phyloP scores from a whole-genome alignment of 2,113 vertebrate species.

The Spermophilus dauricus region DNA sequence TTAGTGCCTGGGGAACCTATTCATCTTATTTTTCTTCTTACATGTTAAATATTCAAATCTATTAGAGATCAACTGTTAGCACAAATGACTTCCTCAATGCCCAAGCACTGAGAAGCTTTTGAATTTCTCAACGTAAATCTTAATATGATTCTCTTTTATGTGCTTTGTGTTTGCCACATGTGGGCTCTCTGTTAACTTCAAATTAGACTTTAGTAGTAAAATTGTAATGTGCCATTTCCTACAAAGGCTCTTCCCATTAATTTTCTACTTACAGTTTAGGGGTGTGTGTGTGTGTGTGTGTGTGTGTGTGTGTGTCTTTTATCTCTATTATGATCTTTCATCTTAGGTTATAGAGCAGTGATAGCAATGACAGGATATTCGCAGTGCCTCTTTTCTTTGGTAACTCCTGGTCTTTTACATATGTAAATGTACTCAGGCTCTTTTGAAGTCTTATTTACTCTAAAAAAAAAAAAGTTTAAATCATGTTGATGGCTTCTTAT shows the following conservation, averaged over 20 bases:
- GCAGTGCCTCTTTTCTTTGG: not conserved
- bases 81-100: not conserved
- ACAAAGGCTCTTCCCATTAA: not conserved
- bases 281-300: not conserved
- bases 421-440: constrained; percentile 34
- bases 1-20: not conserved
- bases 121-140: constrained; percentile 26
- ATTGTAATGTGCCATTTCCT: not conserved
- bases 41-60: not conserved
- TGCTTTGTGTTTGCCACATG: not conserved
- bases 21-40: not conserved
- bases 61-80: not conserved
- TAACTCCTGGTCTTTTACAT: constrained; percentile 52
- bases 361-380: not conserved
- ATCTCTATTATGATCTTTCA: constrained; percentile 34
- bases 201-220: constrained; percentile 38
- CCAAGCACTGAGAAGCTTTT: not conserved
- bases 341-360: not conserved
- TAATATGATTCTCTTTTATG: not conserved
- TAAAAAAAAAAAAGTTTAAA: not conserved
- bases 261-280: not conserved
- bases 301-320: not conserved
- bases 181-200: not conserved
- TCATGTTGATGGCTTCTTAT: not conserved
- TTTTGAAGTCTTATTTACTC: constrained; percentile 64